Evolutionary conservation across 2,888 invertebrate species (phyloP), one percentile per base, ranked within the genome.

Genomic region (Heteromurus nitidus): DNA sequence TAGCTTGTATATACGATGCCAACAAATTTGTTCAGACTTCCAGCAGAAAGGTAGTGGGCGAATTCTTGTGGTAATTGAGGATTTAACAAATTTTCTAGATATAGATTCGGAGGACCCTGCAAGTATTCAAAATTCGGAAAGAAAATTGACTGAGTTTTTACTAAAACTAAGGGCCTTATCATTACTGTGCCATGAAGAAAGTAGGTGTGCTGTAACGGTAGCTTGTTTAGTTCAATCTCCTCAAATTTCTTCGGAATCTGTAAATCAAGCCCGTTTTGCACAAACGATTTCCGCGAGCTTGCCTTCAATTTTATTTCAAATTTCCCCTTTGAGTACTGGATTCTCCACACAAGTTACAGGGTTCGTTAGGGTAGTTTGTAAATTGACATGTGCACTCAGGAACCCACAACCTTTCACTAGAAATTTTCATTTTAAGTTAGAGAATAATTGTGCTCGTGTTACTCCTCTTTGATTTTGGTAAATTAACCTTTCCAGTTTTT

Each of bases 391-490:
- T 55, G 31, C 13, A 3, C 30, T 50, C 13, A 79, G 36, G 31
- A 50, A 22, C 13, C 0, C 18, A 7, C 53, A 79, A 20, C 16
- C 42, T 1, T 79, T 79, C 42, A 70, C 64, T 22, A 62, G 26
- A 22, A 79, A 11, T 53, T 79, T 20, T 64, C 77, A 79, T 42
- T 79, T 79, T 64, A 79, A 79, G 28, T 42, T 79, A n/a, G 77
- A 79, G 5, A 70, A 18, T 28, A 79, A 70, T 47, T 1, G 53
- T 36, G 77, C 58, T 16, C 42, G 70, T 31, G 70, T 44, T 1
- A 70, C 64, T 30, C 69, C 77, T 3, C 62, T 79, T 0, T 73
- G 22, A 70, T 42, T 2, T n/a, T n/a, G n/a, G n/a, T n/a, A n/a
- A n/a, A n/a, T n/a, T n/a, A n/a, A n/a, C n/a, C n/a, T n/a, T n/a